Conservation (phyloP, 2,797 vertebrate species). For the Silurus lanzhouensis region DNA sequence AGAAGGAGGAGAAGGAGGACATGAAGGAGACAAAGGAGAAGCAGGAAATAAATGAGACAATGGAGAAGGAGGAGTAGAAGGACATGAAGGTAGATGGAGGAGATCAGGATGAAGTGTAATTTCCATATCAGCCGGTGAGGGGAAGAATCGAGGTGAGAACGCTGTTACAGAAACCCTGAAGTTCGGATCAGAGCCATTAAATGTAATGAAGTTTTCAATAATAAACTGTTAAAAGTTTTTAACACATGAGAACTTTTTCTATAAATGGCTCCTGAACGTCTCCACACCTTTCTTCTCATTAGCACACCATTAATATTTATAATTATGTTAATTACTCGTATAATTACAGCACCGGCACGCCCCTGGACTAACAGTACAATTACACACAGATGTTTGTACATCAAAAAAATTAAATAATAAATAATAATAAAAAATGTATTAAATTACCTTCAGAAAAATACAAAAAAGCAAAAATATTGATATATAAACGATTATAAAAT, state of each 20-base stretch:
- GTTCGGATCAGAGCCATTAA: background rate
- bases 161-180: conserved; percentile 1
- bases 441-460: no score
- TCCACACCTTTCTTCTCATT: background rate
- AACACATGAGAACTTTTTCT: background rate
- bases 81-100: background rate
- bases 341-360: background rate
- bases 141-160: background rate
- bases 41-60: no score
- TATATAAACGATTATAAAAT: background rate
- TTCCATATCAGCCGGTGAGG: conserved; percentile 13
- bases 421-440: no score
- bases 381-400: background rate
- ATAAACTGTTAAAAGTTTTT: conserved; percentile 7
- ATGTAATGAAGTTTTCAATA: conserved; percentile 20
- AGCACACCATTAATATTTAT: conserved; percentile 2
- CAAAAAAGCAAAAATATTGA: background rate
- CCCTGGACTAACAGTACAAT: background rate
- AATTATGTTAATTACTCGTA: background rate
- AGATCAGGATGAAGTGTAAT: background rate
- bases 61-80: no score
- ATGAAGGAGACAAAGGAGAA: no score
- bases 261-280: background rate
- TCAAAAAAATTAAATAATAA: no score
- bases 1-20: no score